Conservation (phyloP, 92 coral and sea anemone species). For the Bergia puertoricense region DNA sequence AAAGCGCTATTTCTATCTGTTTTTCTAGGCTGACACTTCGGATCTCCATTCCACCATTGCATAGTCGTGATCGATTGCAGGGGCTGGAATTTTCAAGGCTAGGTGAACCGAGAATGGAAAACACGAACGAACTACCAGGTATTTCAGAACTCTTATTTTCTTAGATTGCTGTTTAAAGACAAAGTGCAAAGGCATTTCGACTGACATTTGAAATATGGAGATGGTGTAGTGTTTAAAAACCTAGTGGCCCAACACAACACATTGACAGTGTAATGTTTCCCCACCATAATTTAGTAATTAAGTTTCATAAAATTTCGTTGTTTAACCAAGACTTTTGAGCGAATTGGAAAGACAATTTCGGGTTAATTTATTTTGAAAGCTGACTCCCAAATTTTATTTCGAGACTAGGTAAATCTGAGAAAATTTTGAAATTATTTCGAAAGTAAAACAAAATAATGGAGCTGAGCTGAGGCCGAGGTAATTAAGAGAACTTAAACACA, state of each 20-base stretch:
- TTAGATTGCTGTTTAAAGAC: background rate
- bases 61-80: slow-evolving; percentile 33
- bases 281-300: slow-evolving; percentile 39
- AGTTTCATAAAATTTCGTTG: slow-evolving; percentile 27
- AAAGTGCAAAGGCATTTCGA: background rate
- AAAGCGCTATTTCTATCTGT: background rate
- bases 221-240: background rate
- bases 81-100: slow-evolving; percentile 44
- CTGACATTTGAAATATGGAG: slow-evolving; percentile 21
- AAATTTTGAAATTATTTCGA: slow-evolving; percentile 23
- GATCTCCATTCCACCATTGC: slow-evolving; percentile 28
- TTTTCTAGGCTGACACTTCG: slow-evolving; percentile 43
- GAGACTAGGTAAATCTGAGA: background rate
- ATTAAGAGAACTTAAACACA: slow-evolving; percentile 21
- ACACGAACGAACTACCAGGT: slow-evolving; percentile 37
- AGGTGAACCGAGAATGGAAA: slow-evolving; percentile 48
- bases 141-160: slow-evolving; percentile 7
- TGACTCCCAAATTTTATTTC: background rate
- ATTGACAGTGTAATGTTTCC: slow-evolving; percentile 30
- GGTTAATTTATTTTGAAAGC: slow-evolving; percentile 12
- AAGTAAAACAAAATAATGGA: slow-evolving; percentile 33
- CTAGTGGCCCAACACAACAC: slow-evolving; percentile 14
- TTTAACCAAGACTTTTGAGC: slow-evolving; percentile 12
- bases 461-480: slow-evolving; percentile 37
- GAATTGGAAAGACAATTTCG: background rate